phyloP scores from a whole-genome alignment of 2,888 invertebrate species.

The Tyria jacobaeae region DNA sequence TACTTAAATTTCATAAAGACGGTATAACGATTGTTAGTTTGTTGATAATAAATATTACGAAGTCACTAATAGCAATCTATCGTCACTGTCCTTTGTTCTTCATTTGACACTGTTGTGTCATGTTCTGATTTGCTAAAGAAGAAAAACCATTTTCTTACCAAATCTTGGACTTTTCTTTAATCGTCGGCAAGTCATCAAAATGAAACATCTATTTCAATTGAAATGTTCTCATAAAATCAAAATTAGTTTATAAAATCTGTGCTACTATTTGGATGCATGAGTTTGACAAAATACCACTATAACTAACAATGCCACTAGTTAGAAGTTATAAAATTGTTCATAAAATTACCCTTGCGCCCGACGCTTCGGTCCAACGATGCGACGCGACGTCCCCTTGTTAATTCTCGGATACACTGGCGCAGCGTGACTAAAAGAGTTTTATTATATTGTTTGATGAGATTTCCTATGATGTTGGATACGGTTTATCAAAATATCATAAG shows the following conservation, averaged over 20 bases:
- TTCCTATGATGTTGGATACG: slow-evolving; percentile 57
- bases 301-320: slow-evolving; percentile 39
- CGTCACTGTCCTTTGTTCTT: too few relatives aligned
- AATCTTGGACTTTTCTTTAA: too few relatives aligned
- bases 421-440: slow-evolving; percentile 67
- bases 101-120: too few relatives aligned
- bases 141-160: too few relatives aligned
- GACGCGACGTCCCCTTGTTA: slow-evolving; percentile 35
- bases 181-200: too few relatives aligned
- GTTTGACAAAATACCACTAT: slow-evolving; percentile 29
- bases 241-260: slow-evolving; percentile 12
- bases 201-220: too few relatives aligned
- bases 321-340: slow-evolving; percentile 28
- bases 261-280: slow-evolving; percentile 19
- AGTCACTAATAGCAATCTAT: too few relatives aligned
- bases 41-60: too few relatives aligned
- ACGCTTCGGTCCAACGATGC: slow-evolving; percentile 5
- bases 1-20: too few relatives aligned
- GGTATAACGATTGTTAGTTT: too few relatives aligned
- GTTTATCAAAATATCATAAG: slow-evolving; percentile 49
- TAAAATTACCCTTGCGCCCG: slow-evolving; percentile 30
- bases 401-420: slow-evolving; percentile 66
- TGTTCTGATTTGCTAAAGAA: too few relatives aligned
- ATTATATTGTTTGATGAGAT: slow-evolving; percentile 59
- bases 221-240: background rate